Evolutionary conservation across 2,797 vertebrate species (phyloP), one percentile per base, ranked within the genome.

Genomic region (Malacoctenus gilli): DNA sequence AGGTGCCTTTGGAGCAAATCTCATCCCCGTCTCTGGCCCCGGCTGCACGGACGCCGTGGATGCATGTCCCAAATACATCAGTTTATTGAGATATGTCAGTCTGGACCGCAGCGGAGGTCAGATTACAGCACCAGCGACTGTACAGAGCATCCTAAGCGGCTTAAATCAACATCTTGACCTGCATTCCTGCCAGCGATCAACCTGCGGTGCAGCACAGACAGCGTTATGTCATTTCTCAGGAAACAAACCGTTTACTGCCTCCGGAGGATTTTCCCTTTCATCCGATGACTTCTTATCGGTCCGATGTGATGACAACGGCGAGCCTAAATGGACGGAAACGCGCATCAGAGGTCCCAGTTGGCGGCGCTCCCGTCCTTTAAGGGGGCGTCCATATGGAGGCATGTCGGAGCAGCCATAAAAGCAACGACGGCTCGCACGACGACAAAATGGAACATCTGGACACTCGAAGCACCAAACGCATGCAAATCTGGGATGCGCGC

Each of bases 391-490:
- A 42, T 68, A 54, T 70, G 66, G 68, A 31, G 52, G 42, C 59
- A 50, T 69, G 53, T 58, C 48, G 50, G 30, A 31, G 43, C 31
- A 34, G 56, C 60, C 54, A 34, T 75, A 56, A 77, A 73, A 68
- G 65, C 56, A 61, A 37, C 42, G 57, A 40, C 57, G 32, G 44
- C 25, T 16, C n/a, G 18, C 51, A 28, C 28, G n/a, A 20, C 14
- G 22, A 74, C 79, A 74, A 64, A 84, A 59, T 62, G 48, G 53
- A 75, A 71, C 74, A 79, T 74, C 55, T 79, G 68, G 69, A 42
- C 16, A 5, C 38, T 49, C 13, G 31, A 48, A 66, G 54, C 46
- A 4, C 8, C 57, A 50, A 51, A 13, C 43, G 39, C 25, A 22
- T 59, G 52, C 67, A 75, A 46, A 77, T 67, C 40, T 21, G 47